phyloP scores from a whole-genome alignment of 2,113 vertebrate species.

The Megatriorchis doriae region DNA sequence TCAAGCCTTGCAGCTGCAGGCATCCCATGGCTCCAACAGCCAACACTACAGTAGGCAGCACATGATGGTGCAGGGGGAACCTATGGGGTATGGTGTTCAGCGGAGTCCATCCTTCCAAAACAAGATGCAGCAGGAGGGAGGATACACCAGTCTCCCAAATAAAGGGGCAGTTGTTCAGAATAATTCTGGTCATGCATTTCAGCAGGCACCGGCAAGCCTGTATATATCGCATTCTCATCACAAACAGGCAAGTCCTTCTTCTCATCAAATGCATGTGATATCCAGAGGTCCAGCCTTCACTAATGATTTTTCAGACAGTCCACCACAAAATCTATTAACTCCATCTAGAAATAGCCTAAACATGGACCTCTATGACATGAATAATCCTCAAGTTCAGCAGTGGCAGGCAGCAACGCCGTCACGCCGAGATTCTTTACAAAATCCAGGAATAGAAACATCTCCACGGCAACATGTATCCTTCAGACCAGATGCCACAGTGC shows the following conservation, averaged over 20 bases:
- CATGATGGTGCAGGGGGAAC: slow-evolving; percentile 80
- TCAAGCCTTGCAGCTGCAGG: slow-evolving; percentile 80
- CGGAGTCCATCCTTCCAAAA: slow-evolving; percentile 94
- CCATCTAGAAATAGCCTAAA: slow-evolving; percentile 91
- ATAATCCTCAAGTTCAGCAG: slow-evolving; percentile 68
- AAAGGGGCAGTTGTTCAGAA: slow-evolving; percentile 82
- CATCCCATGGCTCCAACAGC: slow-evolving; percentile 69
- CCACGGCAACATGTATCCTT: slow-evolving; percentile 81
- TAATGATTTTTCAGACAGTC: slow-evolving; percentile 84
- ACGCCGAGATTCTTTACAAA: slow-evolving; percentile 81
- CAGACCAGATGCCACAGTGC: slow-evolving; percentile 81
- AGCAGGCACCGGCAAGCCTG: slow-evolving; percentile 68
- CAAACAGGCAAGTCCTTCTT: slow-evolving; percentile 85
- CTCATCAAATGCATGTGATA: slow-evolving; percentile 88
- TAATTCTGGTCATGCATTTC: slow-evolving; percentile 75
- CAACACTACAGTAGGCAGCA: slow-evolving; percentile 84
- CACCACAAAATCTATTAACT: slow-evolving; percentile 80
- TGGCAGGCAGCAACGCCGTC: slow-evolving; percentile 78
- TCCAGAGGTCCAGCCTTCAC: slow-evolving; percentile 80
- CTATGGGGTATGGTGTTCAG: slow-evolving; percentile 86
- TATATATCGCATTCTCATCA: slow-evolving; percentile 86
- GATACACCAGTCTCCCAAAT: slow-evolving; percentile 81
- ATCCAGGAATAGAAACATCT: slow-evolving; percentile 73
- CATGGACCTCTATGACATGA: slow-evolving; percentile 85
- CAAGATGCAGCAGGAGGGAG: slow-evolving; percentile 84